phyloP scores from a whole-genome alignment of 2,888 invertebrate genomes.

The Cotesia congregata region DNA sequence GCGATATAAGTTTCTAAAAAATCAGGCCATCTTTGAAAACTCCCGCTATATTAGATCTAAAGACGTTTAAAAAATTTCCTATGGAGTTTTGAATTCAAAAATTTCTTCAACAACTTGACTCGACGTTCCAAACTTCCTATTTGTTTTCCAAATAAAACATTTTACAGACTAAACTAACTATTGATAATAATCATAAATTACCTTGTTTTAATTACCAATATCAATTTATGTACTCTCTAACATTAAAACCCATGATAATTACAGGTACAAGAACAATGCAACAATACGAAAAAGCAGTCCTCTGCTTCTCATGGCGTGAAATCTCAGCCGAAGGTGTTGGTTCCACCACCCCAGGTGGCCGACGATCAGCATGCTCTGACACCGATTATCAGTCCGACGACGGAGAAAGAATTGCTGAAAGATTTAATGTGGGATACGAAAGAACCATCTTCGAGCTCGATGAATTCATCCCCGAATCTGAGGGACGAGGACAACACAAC shows the following conservation, averaged over 20 bases:
- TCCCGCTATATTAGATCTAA: no score
- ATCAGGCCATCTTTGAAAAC: no score
- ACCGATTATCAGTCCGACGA: slow-evolving; percentile 58
- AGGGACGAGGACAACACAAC: slow-evolving; percentile 49
- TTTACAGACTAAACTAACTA: no score
- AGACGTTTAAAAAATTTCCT: no score
- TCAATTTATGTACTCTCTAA: no score
- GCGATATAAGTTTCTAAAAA: no score
- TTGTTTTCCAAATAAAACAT: no score
- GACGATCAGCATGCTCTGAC: slow-evolving; percentile 52
- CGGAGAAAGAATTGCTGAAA: slow-evolving; percentile 57
- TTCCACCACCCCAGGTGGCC: slow-evolving; percentile 46
- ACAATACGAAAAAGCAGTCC: slow-evolving; percentile 57
- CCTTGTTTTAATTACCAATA: neutral
- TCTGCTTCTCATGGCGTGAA: slow-evolving; percentile 69
- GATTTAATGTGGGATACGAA: slow-evolving; percentile 26
- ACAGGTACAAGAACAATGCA: slow-evolving; percentile 64
- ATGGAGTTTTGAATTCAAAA: no score
- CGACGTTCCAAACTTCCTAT: no score
- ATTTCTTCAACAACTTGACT: no score
- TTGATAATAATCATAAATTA: no score
- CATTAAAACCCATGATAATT: slow-evolving; percentile 23
- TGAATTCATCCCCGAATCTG: slow-evolving; percentile 8
- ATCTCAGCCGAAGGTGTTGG: slow-evolving; percentile 52
- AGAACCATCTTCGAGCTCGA: slow-evolving; percentile 39